Evolutionary conservation across 2,888 invertebrate species (phyloP).

Genomic region (Conistra vaccinii): DNA sequence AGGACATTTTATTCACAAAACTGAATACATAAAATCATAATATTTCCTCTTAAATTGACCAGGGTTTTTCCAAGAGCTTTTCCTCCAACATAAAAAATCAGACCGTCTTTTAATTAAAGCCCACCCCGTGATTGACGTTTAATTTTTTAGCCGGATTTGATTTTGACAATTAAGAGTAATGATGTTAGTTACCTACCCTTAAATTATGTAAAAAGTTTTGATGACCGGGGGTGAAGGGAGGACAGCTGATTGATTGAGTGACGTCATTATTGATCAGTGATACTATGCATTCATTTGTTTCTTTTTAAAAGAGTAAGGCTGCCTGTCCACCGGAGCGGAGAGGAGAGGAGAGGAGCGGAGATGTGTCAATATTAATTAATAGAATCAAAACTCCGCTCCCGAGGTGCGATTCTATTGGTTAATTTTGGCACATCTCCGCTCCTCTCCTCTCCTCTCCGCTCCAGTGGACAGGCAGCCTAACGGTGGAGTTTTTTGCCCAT

Average conservation of each 20-base stretch:
- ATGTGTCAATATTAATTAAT: too few relatives aligned
- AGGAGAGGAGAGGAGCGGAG: too few relatives aligned
- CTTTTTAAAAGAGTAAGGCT: too few relatives aligned
- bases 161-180: slow-evolving; percentile 62
- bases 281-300: not conserved
- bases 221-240: not conserved
- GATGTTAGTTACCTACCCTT: slow-evolving; percentile 44
- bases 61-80: slow-evolving; percentile 15
- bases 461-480: too few relatives aligned
- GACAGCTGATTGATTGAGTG: slow-evolving; percentile 31
- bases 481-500: too few relatives aligned
- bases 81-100: slow-evolving; percentile 39
- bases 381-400: too few relatives aligned
- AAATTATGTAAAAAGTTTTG: slow-evolving; percentile 46
- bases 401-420: too few relatives aligned
- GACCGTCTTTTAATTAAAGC: slow-evolving; percentile 57
- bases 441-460: too few relatives aligned
- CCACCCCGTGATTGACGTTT: slow-evolving; percentile 59
- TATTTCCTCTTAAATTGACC: slow-evolving; percentile 36
- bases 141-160: slow-evolving; percentile 54
- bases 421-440: too few relatives aligned
- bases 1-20: slow-evolving; percentile 4
- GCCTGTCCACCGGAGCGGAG: too few relatives aligned
- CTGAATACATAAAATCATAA: slow-evolving; percentile 30
- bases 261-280: not conserved